These are phyloP conservation scores for Tetramorium bicarinatum DNA, from an alignment of 2,888 invertebrate species.

Conservation along the genomic window DNA sequence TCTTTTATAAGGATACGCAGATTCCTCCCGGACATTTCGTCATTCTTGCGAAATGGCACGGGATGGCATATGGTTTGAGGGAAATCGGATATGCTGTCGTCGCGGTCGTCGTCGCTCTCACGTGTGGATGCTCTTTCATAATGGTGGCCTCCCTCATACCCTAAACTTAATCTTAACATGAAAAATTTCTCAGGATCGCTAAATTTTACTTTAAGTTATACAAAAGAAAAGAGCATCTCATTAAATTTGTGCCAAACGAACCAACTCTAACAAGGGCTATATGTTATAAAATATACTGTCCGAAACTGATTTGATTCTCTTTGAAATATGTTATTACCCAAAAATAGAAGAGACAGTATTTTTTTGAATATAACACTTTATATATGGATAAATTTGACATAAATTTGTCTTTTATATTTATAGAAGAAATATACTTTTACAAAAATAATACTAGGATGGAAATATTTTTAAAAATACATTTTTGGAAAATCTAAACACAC, in stretches of 20 bases:
- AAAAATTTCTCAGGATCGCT: background rate
- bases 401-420: background rate
- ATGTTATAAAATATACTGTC: background rate
- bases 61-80: slow-evolving; percentile 42
- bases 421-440: background rate
- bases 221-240: background rate
- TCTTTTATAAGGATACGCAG: slow-evolving; percentile 64
- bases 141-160: background rate
- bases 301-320: background rate
- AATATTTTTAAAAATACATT: background rate
- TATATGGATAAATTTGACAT: background rate
- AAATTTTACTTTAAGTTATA: background rate
- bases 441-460: background rate
- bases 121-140: slow-evolving; percentile 27
- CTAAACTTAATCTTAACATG: slow-evolving; percentile 11
- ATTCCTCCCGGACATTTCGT: slow-evolving; percentile 62
- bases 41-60: slow-evolving; percentile 40
- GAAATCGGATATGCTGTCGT: slow-evolving; percentile 41
- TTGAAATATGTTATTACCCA: background rate
- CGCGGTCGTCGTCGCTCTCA: slow-evolving; percentile 32
- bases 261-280: background rate
- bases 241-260: background rate
- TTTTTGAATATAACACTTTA: background rate
- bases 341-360: background rate
- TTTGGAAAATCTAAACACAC: background rate